phyloP scores from a whole-genome alignment of 1,140 invertebrate species.

The Drusus annulatus region DNA sequence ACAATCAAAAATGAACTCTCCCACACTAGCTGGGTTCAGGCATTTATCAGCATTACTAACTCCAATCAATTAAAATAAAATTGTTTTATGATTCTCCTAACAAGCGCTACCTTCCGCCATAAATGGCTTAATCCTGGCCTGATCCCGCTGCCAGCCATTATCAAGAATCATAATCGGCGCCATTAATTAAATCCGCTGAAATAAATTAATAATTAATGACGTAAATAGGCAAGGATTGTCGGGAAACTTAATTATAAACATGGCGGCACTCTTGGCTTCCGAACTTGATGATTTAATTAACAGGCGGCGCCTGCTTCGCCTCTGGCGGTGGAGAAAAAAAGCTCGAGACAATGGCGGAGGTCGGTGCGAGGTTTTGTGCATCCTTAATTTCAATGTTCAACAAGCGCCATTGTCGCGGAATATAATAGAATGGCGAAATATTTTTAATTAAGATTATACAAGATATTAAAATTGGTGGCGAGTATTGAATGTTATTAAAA shows the following conservation, averaged over 20 bases:
- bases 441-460: too few relatives aligned
- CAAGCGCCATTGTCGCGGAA: neutral
- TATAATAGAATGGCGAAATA: neutral
- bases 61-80: neutral
- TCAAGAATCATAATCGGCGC: slow-evolving; percentile 23
- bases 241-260: slow-evolving; percentile 50
- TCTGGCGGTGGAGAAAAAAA: slow-evolving; percentile 7
- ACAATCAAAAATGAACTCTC: too few relatives aligned
- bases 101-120: neutral
- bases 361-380: slow-evolving; percentile 2
- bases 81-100: slow-evolving; percentile 11
- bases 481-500: too few relatives aligned
- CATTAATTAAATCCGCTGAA: slow-evolving; percentile 52
- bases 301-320: slow-evolving; percentile 18
- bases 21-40: too few relatives aligned
- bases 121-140: neutral
- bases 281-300: slow-evolving; percentile 50
- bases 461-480: too few relatives aligned
- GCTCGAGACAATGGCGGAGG: slow-evolving; percentile 25
- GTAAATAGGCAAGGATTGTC: slow-evolving; percentile 44
- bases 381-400: slow-evolving; percentile 5
- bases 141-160: slow-evolving; percentile 13
- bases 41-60: too few relatives aligned
- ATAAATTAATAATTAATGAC: slow-evolving; percentile 57
- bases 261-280: slow-evolving; percentile 39